Evolutionary conservation across 2,888 invertebrate genomes (phyloP).

Genomic region (Sclerodermus sp.): DNA sequence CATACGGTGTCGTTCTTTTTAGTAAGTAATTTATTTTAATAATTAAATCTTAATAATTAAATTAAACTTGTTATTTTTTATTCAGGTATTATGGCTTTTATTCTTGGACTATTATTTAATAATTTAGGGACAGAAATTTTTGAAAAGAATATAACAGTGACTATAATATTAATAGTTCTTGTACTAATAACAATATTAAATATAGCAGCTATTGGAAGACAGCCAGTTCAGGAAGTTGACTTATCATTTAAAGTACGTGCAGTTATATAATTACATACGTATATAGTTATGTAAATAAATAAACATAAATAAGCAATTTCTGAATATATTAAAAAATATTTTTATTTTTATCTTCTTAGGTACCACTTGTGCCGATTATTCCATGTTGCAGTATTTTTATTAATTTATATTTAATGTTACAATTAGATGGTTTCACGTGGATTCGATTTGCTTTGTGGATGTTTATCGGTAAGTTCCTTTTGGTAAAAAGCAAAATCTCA

Average conservation of each 20-base stretch:
- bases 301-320: conserved; percentile 1
- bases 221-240: conserved; percentile 66
- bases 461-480: conserved; percentile 65
- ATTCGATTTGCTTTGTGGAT: conserved; percentile 87
- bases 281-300: conserved; percentile 1
- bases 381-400: conserved; percentile 83
- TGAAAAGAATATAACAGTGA: conserved; percentile 45
- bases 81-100: conserved; percentile 63
- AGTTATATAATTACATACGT: neutral
- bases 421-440: conserved; percentile 85
- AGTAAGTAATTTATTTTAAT: conserved; percentile 53
- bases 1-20: conserved; percentile 63
- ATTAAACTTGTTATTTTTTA: conserved; percentile 21
- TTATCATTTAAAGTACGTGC: conserved; percentile 70
- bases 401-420: conserved; percentile 89
- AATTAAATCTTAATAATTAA: neutral
- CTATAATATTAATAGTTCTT: conserved; percentile 32
- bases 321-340: too few species aligned
- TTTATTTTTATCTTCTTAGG: conserved; percentile 59
- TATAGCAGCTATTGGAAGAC: conserved; percentile 67
- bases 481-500: too few species aligned
- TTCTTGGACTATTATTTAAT: conserved; percentile 60
- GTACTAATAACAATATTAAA: conserved; percentile 59
- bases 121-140: conserved; percentile 43
- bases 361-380: conserved; percentile 82